Base-by-base conservation (phyloP, 2,113 vertebrate genomes). In the Spilogale gracilis region DNA sequence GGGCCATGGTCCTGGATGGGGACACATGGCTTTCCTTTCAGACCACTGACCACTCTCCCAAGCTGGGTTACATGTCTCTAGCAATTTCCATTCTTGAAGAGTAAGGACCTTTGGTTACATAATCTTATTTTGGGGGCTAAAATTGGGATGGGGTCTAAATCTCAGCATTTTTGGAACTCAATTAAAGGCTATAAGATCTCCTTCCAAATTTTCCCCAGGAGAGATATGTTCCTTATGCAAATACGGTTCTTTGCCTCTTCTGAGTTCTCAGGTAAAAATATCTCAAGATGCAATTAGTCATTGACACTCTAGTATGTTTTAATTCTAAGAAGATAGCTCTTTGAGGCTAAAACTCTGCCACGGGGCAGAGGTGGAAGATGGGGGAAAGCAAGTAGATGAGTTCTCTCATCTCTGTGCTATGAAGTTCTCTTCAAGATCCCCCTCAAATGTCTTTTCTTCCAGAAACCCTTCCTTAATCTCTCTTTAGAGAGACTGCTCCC, bases 261-360 rank as follows among this genome's bases (percentile, higher is more conserved):
- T 52, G 30, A 86, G 30, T 82, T 96, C 30, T 60, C 23, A 56
- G 18, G 69, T 79, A 82, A 96, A 91, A 86, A 32, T 54, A 50
- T 58, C 71, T 95, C 18, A 76, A 30, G 65, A 78, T 67, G 50
- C 30, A 56, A 87, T 48, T 78, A 95, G 76, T 78, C 81, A 79
- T 56, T 96, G 54, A 89, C 54, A 69, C 0, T 45, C 25, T 74
- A 78, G 23, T 79, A 81, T 89, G 25, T 83, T 91, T 83, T 83
- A 86, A 67, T 63, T 7, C 32, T 50, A 76, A 86, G 89, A 25
- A 58, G 50, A 85, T 38, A 63, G 60, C 17, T 85, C 56, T 87
- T 71, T 90, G 88, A 97, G 45, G 16, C 17, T 86, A 82, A 52
- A 38, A 67, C 16, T 30, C 11, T 83, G 54, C 5, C 65, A 78